Base-by-base conservation (phyloP, 2,797 vertebrate species). In the Eospalax fontanierii region DNA sequence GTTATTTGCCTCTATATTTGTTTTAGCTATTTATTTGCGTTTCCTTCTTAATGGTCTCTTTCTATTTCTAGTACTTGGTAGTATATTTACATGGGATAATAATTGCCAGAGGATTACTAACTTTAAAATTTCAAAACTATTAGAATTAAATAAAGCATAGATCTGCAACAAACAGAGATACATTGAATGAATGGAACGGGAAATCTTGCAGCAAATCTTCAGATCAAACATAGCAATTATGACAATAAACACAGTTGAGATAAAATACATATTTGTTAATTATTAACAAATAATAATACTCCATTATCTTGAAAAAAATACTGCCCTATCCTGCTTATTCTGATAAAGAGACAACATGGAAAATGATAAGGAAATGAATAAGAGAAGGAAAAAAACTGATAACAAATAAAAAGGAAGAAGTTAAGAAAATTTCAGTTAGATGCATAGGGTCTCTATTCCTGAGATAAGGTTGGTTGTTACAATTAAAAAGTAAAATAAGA, bases 111-210 rank as follows among this genome's bases (percentile, higher is more conserved):
- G 15, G 46, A 87, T n/a, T 78, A 89, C n/a, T 61, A 66, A 4
- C n/a, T 93, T 97, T 93, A 54, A 89, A 26, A 87, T 94, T 80
- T 93, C 11, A 50, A 11, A 75, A 88, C 92, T 87, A 87, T 79
- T 70, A 86, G 93, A 95, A 90, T 28, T 87, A 94, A 95, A 40
- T 22, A 40, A 93, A 54, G n/a, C 35, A 80, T 9, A 33, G 33
- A 12, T 93, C 5, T 6, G 50, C 70, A 68, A 88, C 28, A 90
- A 76, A 30, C 75, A 76, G 28, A 84, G 92, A 94, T 40, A 76
- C 66, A 21, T 15, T 59, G 83, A 91, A 57, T 86, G n/a, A 85
- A 76, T 73, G 19, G 12, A 92, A 11, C 83, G 35, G 50, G 94
- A 87, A 90, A 63, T 79, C 3, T 82, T 65, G 38, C 1, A 91